phyloP scores from a whole-genome alignment of 35 echinoderm and acorn worm genomes.

The Holothuria glaberrima region DNA sequence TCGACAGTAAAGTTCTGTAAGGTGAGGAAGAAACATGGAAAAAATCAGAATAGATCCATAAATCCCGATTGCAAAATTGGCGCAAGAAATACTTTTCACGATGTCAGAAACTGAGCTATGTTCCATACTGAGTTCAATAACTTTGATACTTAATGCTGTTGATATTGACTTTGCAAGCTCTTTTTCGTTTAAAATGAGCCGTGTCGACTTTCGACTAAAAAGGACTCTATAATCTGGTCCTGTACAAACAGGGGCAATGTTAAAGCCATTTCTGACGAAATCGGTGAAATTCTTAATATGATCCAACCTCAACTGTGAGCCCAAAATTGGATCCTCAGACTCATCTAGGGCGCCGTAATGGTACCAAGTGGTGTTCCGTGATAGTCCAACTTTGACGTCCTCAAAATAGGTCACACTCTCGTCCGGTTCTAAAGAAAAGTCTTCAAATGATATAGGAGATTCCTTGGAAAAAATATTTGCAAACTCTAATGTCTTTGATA shows the following conservation, averaged over 20 bases:
- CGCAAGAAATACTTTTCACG: conserved; percentile 50
- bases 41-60: conserved; percentile 78
- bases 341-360: neutral
- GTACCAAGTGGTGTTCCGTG: neutral
- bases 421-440: neutral
- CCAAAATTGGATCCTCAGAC: neutral
- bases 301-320: neutral
- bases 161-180: conserved; percentile 46
- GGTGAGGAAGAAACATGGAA: conserved; percentile 79
- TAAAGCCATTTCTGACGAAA: too few species aligned
- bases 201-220: conserved; percentile 64
- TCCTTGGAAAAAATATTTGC: neutral
- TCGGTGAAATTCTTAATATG: too few species aligned
- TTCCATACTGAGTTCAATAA: conserved; percentile 67
- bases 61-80: conserved; percentile 59
- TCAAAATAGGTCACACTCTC: neutral
- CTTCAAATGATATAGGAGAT: neutral
- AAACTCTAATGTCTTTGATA: neutral
- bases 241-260: neutral
- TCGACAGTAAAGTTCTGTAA: conserved; percentile 63
- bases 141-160: conserved; percentile 29
- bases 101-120: conserved; percentile 35
- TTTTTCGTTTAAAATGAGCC: conserved; percentile 80
- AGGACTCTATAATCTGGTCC: neutral
- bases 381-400: neutral